Evolutionary conservation across 2,797 vertebrate species (phyloP).

Genomic region (Hoplostethus mediterraneus): DNA sequence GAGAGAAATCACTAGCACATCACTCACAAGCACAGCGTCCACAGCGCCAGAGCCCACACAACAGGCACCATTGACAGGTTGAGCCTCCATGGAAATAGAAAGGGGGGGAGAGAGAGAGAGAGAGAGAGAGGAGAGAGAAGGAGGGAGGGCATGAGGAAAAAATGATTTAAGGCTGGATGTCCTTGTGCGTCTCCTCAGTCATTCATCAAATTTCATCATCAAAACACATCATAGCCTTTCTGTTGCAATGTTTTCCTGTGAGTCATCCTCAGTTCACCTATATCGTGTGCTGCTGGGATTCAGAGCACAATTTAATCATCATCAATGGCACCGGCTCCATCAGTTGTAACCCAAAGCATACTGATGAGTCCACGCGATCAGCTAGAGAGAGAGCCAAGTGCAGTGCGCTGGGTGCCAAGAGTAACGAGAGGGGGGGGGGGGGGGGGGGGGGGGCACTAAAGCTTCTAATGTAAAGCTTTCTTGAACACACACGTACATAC

Average conservation of each 20-base stretch:
- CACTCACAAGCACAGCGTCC: constrained; percentile 37
- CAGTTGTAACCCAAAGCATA: constrained; percentile 65
- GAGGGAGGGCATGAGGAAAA: constrained; percentile 10
- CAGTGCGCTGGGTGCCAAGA: constrained; percentile 56
- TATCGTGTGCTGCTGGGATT: constrained; percentile 21
- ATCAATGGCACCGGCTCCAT: constrained; percentile 58
- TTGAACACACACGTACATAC: not conserved
- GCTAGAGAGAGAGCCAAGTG: constrained; percentile 61
- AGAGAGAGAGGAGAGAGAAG: constrained; percentile 12
- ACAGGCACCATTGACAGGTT: constrained; percentile 22
- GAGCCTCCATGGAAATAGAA: constrained; percentile 33
- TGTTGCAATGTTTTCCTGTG: not conserved
- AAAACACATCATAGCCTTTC: constrained; percentile 24
- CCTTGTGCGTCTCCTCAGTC: constrained; percentile 22
- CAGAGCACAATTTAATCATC: constrained; percentile 53
- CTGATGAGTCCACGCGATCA: constrained; percentile 68
- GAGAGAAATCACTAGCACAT: constrained; percentile 44
- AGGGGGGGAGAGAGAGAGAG: constrained; percentile 22
- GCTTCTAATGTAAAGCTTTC: constrained; percentile 69
- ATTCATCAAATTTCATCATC: constrained; percentile 31
- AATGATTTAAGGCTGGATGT: constrained; percentile 37
- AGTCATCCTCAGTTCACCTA: constrained; percentile 9
- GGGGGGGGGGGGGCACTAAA: constrained; percentile 65
- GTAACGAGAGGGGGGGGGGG: constrained; percentile 61
- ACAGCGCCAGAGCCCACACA: constrained; percentile 18